Conservation (phyloP, 2,888 invertebrate genomes). For the Teinopalpus imperialis region DNA sequence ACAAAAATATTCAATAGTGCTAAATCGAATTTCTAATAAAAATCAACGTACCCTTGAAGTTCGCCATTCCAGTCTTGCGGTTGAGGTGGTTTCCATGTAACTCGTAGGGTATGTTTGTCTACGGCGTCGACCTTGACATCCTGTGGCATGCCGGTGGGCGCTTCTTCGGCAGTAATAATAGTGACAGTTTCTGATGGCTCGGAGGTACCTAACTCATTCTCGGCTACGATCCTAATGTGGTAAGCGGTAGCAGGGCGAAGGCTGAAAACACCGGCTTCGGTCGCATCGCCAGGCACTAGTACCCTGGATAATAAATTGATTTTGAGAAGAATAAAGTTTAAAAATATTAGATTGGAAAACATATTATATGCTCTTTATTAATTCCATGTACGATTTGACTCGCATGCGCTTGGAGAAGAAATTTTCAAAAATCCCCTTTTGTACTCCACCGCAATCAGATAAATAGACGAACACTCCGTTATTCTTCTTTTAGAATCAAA, state of each 20-base stretch:
- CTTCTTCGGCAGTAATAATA: constrained; percentile 97
- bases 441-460: too few relatives aligned
- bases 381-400: too few relatives aligned
- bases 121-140: constrained; percentile 92
- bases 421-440: too few relatives aligned
- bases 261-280: constrained; percentile 94
- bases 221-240: constrained; percentile 95
- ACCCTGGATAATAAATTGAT: constrained; percentile 85
- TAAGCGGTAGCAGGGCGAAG: constrained; percentile 95
- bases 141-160: constrained; percentile 91
- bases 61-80: constrained; percentile 96
- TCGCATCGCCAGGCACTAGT: constrained; percentile 93
- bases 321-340: too few relatives aligned
- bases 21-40: background rate
- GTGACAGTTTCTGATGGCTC: constrained; percentile 96
- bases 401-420: too few relatives aligned
- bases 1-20: too few relatives aligned
- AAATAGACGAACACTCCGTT: too few relatives aligned
- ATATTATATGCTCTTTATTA: too few relatives aligned
- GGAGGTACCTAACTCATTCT: constrained; percentile 96
- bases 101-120: constrained; percentile 92
- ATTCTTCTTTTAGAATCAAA: too few relatives aligned
- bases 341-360: too few relatives aligned
- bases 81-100: constrained; percentile 95
- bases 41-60: constrained; percentile 78